Evolutionary conservation across 1,140 invertebrate species (phyloP), one percentile per base, ranked within the genome.

Genomic region (Zaprionus kolodkinae): DNA sequence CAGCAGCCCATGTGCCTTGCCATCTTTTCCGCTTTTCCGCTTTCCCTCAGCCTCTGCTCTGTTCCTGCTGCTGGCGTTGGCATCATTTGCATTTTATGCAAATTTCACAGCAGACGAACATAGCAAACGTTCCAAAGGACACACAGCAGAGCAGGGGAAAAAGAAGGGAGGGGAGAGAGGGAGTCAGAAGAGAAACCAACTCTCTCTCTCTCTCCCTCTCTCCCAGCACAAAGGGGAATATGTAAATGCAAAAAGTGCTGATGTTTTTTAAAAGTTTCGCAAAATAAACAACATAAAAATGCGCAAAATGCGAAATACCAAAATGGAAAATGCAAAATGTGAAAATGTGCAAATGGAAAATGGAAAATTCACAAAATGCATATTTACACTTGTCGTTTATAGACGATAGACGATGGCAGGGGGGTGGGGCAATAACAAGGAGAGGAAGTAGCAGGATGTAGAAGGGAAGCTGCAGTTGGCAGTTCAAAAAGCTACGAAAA

Each of bases 81-180:
- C 77, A 81, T 90, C 85, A 91, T 90, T 91, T 91, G 85, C 90
- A 91, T 91, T 90, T 91, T 91, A 91, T 91, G 90, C 80, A 91
- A 91, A 91, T 91, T 91, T 87, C 71, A 75, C 57, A 83, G 78
- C 82, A 78, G 83, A 79, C 65, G 76, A 78, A 79, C 79, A 74
- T 72, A 75, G 78, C 75, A 81, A 86, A 86, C 78, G 85, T 71
- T 81, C 70, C 85, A 74, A 85, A 88, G 85, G 85, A 88, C 81
- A 79, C 81, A 76, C 75, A 89, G 85, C 15, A 25, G 64, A 66
- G 69, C 25, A 45, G 48, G 35, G 36, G 10, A 17, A 35, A 11
- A 21, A 17, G 36, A n/a, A 9, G 9, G 4, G 54, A 15, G 54
- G 27, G 12, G 13, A 35, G 36, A 48, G 13, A 45, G 40, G 9